Base-by-base conservation (phyloP, 2,797 vertebrate genomes). In the Channa striata region DNA sequence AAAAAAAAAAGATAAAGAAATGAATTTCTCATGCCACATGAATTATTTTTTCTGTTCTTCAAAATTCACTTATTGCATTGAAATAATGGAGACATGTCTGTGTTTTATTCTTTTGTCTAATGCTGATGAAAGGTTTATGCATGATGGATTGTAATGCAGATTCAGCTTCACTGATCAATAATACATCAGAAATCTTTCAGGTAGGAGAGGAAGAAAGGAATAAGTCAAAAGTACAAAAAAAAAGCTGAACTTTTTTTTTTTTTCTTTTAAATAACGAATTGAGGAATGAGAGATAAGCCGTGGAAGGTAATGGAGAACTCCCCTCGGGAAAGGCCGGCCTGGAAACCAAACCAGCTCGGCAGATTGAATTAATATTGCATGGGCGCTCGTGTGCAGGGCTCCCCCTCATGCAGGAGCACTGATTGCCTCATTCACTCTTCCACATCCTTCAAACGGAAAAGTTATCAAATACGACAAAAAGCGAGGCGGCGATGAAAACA, bases 361-460 rank as follows among this genome's bases (percentile, higher is more conserved):
- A 89, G 81, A 89, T 87, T 91, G 86, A 84, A 91, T 93, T 91
- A 89, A 92, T 91, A 91, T 90, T 91, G 82, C 88, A 92, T 91
- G 82, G 80, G 58, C 25, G 53, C 72, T 30, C 25, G 72, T 58
- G 69, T 49, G 76, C 73, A 58, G 79, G 34, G 53, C 68, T 42
- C 57, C 52, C 43, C 69, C 64, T 77, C 70, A 75, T 62, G 62
- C 68, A 70, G 59, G 40, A 83, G 60, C 75, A 66, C 78, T 81
- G 87, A 91, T 91, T 88, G 78, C 81, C 66, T 84, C 75, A 78
- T 82, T 81, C 58, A 2, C 68, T 84, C 64, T 77, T 70, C 83
- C 74, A 62, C 72, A 82, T 82, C 71, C 66, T 81, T 82, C 66
- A 77, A 75, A 84, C 73, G 37, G 10, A 14, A 74, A 81, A 69